Conservation (phyloP, 1,140 invertebrate genomes). For the Trachelipus rathkii region DNA sequence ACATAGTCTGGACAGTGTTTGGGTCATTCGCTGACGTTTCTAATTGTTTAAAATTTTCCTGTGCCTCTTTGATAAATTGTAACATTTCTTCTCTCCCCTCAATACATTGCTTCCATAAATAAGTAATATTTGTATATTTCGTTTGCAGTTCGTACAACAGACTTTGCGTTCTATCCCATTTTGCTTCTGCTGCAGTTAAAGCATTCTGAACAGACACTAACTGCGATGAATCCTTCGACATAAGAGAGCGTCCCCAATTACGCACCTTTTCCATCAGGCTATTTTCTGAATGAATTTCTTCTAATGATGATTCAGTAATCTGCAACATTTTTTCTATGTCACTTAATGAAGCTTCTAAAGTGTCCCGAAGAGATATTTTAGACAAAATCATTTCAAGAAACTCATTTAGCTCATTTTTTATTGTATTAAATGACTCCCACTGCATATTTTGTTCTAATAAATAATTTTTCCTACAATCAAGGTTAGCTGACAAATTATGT, state of each 20-base stretch:
- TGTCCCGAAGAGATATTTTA: slow-evolving; percentile 31
- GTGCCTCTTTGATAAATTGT: slow-evolving; percentile 63
- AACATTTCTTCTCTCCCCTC: slow-evolving; percentile 55
- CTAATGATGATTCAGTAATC: slow-evolving; percentile 34
- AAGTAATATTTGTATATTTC: slow-evolving; percentile 41
- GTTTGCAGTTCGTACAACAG: slow-evolving; percentile 45
- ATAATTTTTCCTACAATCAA: slow-evolving; percentile 33
- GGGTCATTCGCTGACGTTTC: slow-evolving; percentile 59
- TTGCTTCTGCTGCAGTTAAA: slow-evolving; percentile 42
- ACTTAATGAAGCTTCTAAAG: slow-evolving; percentile 30
- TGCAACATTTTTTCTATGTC: slow-evolving; percentile 36
- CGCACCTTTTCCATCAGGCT: slow-evolving; percentile 39
- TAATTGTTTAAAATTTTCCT: slow-evolving; percentile 58
- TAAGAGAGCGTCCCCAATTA: slow-evolving; percentile 35
- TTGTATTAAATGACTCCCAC: slow-evolving; percentile 42
- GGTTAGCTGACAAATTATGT: slow-evolving; percentile 26
- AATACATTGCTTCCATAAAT: slow-evolving; percentile 45
- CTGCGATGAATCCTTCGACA: slow-evolving; percentile 41
- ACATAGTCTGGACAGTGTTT: slow-evolving; percentile 58
- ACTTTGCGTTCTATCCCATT: slow-evolving; percentile 42
- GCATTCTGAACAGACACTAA: slow-evolving; percentile 42
- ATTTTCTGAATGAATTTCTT: slow-evolving; percentile 37
- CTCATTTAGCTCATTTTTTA: slow-evolving; percentile 40
- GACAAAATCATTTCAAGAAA: slow-evolving; percentile 32
- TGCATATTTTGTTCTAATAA: slow-evolving; percentile 34